A percentile compares a stretch with the other conserved stretches of the same genome.
Conservation (phyloP, 2,888 invertebrate species). For the Heterodera filipjevi region DNA sequence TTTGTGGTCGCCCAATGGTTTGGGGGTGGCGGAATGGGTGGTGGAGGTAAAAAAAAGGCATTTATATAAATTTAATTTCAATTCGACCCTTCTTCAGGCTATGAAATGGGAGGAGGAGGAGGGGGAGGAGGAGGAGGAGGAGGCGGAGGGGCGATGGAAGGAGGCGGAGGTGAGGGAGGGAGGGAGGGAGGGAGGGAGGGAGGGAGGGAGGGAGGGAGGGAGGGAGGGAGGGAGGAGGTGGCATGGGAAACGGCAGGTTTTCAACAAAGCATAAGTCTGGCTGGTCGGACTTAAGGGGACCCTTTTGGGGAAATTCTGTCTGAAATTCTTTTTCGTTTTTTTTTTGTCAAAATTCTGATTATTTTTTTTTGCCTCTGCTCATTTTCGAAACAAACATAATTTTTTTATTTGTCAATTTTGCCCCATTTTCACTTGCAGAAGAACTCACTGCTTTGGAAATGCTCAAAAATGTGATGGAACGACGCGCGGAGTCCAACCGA, state of each 20-base stretch:
- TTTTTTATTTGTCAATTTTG: neutral
- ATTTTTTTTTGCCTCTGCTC: neutral
- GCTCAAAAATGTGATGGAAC: conserved; percentile 21
- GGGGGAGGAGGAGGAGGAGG: neutral
- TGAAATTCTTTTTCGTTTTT: neutral
- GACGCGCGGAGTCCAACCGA: conserved; percentile 16
- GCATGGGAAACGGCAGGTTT: neutral
- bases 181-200: neutral
- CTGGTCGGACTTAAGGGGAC: no score
- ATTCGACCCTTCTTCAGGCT: neutral
- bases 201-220: neutral
- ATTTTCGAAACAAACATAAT: neutral
- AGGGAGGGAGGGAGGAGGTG: neutral
- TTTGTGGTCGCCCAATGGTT: conserved; percentile 7
- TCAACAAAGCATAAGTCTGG: neutral
- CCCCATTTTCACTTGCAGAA: neutral
- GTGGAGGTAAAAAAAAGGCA: neutral
- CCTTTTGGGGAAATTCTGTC: no score
- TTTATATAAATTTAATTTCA: neutral
- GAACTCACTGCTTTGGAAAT: conserved; percentile 25
- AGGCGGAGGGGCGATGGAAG: neutral
- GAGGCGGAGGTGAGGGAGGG: neutral
- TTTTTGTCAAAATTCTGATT: no score
- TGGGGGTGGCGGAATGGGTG: conserved; percentile 7
- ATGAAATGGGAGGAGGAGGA: neutral